Evolutionary conservation across 2,888 invertebrate genomes (phyloP), one percentile per base, ranked within the genome.

Genomic region (Coenonympha arcania): DNA sequence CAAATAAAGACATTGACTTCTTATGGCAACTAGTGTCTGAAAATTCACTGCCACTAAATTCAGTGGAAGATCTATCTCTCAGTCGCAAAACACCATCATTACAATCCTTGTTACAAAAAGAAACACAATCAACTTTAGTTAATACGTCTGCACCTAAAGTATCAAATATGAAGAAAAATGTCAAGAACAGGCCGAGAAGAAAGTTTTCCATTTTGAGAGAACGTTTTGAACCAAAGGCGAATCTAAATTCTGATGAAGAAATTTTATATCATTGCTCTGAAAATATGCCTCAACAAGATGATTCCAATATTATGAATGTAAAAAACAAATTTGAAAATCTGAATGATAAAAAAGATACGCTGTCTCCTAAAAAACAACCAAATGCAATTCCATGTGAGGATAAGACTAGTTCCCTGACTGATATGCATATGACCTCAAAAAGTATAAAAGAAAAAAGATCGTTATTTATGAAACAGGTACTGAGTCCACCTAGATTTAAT

Each of bases 161-260:
- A 48, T 70, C 76, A 5, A 80, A 79, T 52, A 67, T 70, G n/a
- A 85, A 81, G 62, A 87, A 85, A 62, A 73, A 64, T 36, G 61
- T 65, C 8, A 72, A 76, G 52, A 81, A 72, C 57, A 81, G 81
- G 63, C 88, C 89, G 0, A 77, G 88, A 50, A 73, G 89, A 57
- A 89, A 89, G 65, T 89, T 89, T 70, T 89, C 89, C 3, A 78
- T 89, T 49, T 65, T 89, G 13, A 78, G 89, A 59, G 89, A 89
- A 61, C 83, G 81, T 54, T 89, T 89, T 68, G 89, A 89, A 68
- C 87, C 88, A 16, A 83, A 81, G 65, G 50, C 64, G 22, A 76
- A 76, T 52, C 66, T 77, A 40, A 71, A 79, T 65, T 83, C 83
- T 0, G 86, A 87, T 58, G 84, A 85, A 70, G 87, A 86, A 73